A percentile compares a stretch with the other conserved stretches of the same genome.
Evolutionary conservation across 2,888 invertebrate genomes (phyloP).

Genomic region (Chalcosyrphus nemorum): DNA sequence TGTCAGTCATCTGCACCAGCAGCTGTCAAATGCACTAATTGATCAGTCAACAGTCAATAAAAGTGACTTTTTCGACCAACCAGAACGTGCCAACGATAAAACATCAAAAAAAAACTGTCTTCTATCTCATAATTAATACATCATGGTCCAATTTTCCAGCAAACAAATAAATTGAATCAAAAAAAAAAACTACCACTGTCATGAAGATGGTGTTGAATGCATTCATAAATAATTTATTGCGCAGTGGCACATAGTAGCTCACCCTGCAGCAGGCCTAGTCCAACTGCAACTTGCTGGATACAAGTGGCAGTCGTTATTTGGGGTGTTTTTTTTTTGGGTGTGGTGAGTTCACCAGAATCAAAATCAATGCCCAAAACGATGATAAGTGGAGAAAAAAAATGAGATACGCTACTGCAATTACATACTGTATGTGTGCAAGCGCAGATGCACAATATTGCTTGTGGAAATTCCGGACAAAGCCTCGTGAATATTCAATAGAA

Average conservation of each 20-base stretch:
- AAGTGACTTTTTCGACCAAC: neutral
- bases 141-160: slow-evolving; percentile 10
- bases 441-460: slow-evolving; percentile 52
- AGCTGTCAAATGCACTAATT: slow-evolving; percentile 26
- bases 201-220: slow-evolving; percentile 1
- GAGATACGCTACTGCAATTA: slow-evolving; percentile 9
- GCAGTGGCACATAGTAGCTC: slow-evolving; percentile 2
- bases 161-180: neutral
- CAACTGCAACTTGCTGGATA: slow-evolving; percentile 3
- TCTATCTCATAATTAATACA: slow-evolving; percentile 9
- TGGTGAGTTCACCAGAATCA: slow-evolving; percentile 41
- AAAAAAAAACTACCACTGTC: neutral
- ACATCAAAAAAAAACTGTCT: neutral
- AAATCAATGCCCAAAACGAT: slow-evolving; percentile 52
- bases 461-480: neutral
- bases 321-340: slow-evolving; percentile 51
- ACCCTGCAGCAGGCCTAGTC: neutral
- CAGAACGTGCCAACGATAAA: neutral
- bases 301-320: neutral
- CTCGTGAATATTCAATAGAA: neutral
- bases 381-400: slow-evolving; percentile 5
- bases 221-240: slow-evolving; percentile 22
- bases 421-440: slow-evolving; percentile 54
- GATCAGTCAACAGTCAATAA: slow-evolving; percentile 18
- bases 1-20: neutral